These are phyloP conservation scores for Hycleus phaleratus DNA, from an alignment of 1,140 invertebrate genomes.

Conservation along the genomic window DNA sequence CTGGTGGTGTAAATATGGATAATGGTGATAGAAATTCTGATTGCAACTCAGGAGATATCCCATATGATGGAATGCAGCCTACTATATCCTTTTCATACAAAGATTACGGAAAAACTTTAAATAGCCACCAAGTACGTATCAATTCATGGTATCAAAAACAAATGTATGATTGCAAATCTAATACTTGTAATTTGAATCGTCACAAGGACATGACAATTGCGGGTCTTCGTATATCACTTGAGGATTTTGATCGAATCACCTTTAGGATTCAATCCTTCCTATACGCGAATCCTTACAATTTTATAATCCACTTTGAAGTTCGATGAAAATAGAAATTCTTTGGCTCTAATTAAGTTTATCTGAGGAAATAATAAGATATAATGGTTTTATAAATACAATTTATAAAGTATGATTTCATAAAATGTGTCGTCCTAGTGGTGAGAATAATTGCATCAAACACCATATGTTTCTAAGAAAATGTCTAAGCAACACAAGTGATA, in stretches of 20 bases:
- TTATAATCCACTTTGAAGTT: slow-evolving; percentile 4
- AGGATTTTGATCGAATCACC: slow-evolving; percentile 6
- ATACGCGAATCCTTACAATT: slow-evolving; percentile 27
- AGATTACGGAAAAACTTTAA: slow-evolving; percentile 32
- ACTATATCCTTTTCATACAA: slow-evolving; percentile 83
- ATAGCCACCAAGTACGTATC: slow-evolving; percentile 27
- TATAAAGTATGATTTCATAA: not conserved
- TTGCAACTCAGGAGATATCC: slow-evolving; percentile 79
- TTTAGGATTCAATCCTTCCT: slow-evolving; percentile 21
- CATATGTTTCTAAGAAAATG: slow-evolving; percentile 20
- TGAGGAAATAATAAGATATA: not conserved
- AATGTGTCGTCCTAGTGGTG: slow-evolving; percentile 6
- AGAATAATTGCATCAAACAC: slow-evolving; percentile 19
- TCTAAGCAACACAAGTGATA: slow-evolving; percentile 9
- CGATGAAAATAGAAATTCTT: too few relatives aligned
- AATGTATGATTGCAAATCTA: too few relatives aligned
- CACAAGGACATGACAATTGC: slow-evolving; percentile 1
- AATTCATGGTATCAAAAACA: not conserved
- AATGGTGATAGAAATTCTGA: slow-evolving; percentile 75
- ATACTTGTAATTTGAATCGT: slow-evolving; percentile 3
- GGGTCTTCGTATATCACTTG: slow-evolving; percentile 25
- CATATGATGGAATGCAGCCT: slow-evolving; percentile 84
- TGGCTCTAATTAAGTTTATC: not conserved
- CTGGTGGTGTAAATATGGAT: slow-evolving; percentile 54
- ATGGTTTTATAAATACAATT: not conserved